Evolutionary conservation across 2,888 invertebrate species (phyloP), one percentile per base, ranked within the genome.

Genomic region (Drosophila leonis): DNA sequence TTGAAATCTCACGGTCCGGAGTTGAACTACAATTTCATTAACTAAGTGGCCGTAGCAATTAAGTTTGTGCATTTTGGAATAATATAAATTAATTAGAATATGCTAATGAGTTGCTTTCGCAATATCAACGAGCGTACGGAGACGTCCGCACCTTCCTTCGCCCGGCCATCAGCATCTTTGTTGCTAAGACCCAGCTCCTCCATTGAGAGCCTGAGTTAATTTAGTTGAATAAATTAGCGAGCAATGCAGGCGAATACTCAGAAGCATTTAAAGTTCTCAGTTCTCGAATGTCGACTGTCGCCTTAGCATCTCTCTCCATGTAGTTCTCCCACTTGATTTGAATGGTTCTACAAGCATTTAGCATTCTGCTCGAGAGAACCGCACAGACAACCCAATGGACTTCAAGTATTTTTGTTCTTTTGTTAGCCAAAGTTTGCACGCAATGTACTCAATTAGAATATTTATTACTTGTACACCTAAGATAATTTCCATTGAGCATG

Each of bases 31-130:
- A 88, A 86, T 88, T 87, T 88, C 83, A 87, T 87, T 87, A 87
- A 87, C 83, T 86, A 87, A 87, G 86, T 87, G 86, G 80, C 78
- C 88, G 74, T 72, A 77, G 82, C 88, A 88, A 87, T 87, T 87
- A 87, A 88, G 86, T 83, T 85, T 76, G 71, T 87, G 82, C 88
- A 86, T 82, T 86, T 82, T 83, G 88, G 83, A 86, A 86, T 86
- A 87, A 88, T 88, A 86, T 82, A 87, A 87, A 88, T 87, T 87
- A 87, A 87, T 87, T 87, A 86, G 86, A 87, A 88, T 87, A 88
- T 87, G 86, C 78, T 86, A 87, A 87, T 87, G 83, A 88, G 82
- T 69, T 75, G 78, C 75, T 68, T 75, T 75, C 68, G 59, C 69
- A 70, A 72, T 72, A 75, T 65, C 42, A 71, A 62, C 70, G 55